These are phyloP conservation scores for Tor tambroides DNA, from an alignment of 2,113 vertebrate species.

Conservation along the genomic window DNA sequence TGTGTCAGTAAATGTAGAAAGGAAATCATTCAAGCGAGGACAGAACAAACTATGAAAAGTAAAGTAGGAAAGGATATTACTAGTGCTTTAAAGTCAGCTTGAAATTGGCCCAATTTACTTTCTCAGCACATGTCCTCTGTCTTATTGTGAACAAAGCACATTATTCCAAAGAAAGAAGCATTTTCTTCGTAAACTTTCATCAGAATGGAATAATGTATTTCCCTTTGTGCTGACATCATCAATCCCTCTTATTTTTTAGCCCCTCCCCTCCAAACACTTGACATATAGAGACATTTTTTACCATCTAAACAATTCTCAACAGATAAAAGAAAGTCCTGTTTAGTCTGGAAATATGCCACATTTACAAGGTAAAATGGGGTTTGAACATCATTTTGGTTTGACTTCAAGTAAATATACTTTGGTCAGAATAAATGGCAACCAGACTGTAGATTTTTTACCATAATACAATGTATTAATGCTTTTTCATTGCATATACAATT, in stretches of 20 bases:
- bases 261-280: not conserved
- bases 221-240: not conserved
- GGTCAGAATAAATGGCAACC: not conserved
- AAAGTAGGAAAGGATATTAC: conserved; percentile 6
- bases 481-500: not conserved
- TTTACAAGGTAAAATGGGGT: not conserved
- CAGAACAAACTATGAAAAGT: not conserved
- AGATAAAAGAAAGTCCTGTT: not conserved
- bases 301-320: not conserved
- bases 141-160: not conserved
- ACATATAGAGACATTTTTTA: not conserved
- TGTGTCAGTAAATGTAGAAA: not conserved
- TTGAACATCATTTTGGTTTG: not conserved
- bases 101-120: not conserved
- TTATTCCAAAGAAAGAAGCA: not conserved
- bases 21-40: not conserved
- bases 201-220: not conserved
- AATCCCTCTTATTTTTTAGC: not conserved
- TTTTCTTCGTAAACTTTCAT: not conserved
- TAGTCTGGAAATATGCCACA: not conserved
- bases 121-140: not conserved
- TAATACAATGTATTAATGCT: not conserved
- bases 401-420: not conserved
- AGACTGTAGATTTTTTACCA: too few species aligned
- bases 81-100: not conserved